Base-by-base conservation (phyloP, 2,888 invertebrate genomes). In the Lasioglossum leucozonium region DNA sequence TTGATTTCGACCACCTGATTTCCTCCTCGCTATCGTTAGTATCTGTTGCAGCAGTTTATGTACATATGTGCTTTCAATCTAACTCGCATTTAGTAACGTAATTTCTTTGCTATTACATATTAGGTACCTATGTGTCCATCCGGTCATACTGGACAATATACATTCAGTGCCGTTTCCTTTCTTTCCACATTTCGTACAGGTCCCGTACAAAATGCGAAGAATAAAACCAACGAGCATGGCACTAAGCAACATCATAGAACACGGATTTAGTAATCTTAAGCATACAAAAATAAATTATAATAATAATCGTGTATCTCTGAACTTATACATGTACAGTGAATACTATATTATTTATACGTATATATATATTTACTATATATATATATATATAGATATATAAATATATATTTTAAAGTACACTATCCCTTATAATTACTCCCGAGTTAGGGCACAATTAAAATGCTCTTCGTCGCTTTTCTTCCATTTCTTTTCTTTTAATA, bases 271-370 rank as follows among this genome's bases (percentile, higher is more conserved):
- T 91, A 85, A 90, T 91, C 94, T 92, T 93, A 93, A 94, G 92
- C 92, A 94, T 94, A 94, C 91, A 94, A 94, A 94, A 94, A 94
- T 94, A 94, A 94, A 94, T 94, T 93, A 94, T 93, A 94, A 94
- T 94, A 94, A 93, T 91, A 92, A 92, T 93, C 91, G 92, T 93
- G 92, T 93, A 93, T 93, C 92, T 93, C 90, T 92, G 91, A 91
- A 89, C 93, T 93, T 93, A 93, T 90, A 91, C 93, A 93, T 93
- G 89, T 93, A 94, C 93, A 93, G 89, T 93, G 93, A 94, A 93
- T 93, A 93, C 93, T 93, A 93, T 93, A 91, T 92, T 87, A 92
- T 86, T 87, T 92, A 86, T 89, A 85, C 79, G 84, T 87, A 77
- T 88, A 74, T 79, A 82, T 78, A 82, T 72, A 74, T 77, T 78